phyloP scores from a whole-genome alignment of 1,140 invertebrate species.

The Rhyacophila brunnea region DNA sequence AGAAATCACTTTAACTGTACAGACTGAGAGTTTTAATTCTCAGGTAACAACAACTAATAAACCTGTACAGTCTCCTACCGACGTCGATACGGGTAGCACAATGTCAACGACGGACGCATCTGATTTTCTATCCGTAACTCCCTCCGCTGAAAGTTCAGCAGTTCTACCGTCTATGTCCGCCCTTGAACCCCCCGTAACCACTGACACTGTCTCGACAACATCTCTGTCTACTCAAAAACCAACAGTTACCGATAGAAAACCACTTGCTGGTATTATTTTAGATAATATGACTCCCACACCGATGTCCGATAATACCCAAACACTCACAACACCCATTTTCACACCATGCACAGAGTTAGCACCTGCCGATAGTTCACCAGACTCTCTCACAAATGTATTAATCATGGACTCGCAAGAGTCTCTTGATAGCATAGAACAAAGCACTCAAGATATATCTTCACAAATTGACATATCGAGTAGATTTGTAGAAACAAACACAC shows the following conservation, averaged over 20 bases:
- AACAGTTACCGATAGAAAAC: conserved; percentile 40
- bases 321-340: conserved; percentile 8
- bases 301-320: conserved; percentile 42
- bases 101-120: conserved; percentile 16
- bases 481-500: not conserved
- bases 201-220: conserved; percentile 29
- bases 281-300: conserved; percentile 45
- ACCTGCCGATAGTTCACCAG: not conserved
- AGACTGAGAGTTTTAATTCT: conserved; percentile 34
- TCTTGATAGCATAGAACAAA: too few relatives aligned
- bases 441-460: not conserved
- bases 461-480: not conserved
- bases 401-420: not conserved
- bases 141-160: conserved; percentile 7
- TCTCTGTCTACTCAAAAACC: conserved; percentile 35
- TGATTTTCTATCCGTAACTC: conserved; percentile 28
- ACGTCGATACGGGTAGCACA: conserved; percentile 14
- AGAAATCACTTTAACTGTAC: conserved; percentile 28
- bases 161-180: conserved; percentile 5
- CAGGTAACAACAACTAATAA: conserved; percentile 50
- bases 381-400: not conserved
- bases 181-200: conserved; percentile 43
- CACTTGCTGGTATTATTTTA: conserved; percentile 51
- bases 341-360: conserved; percentile 13
- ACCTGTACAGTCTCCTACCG: conserved; percentile 50